phyloP scores from a whole-genome alignment of 1,140 invertebrate genomes.

The Zaprionus camerounensis region DNA sequence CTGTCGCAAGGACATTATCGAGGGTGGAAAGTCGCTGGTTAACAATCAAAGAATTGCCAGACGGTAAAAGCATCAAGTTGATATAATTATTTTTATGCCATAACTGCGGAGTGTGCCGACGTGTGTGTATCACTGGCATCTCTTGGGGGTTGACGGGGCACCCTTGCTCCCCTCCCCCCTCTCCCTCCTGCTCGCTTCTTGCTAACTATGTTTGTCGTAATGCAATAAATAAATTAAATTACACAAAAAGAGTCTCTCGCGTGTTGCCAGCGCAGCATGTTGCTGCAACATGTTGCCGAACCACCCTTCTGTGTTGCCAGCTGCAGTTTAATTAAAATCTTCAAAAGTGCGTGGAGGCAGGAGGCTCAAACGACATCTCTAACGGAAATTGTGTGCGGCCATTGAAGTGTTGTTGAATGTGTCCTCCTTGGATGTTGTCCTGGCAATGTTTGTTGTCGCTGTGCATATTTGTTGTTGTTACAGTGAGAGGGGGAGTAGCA shows the following conservation, averaged over 20 bases:
- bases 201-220: conserved; percentile 66
- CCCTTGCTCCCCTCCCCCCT: conserved; percentile 1
- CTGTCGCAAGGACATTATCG: conserved; percentile 61
- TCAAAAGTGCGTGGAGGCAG: conserved; percentile 15
- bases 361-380: conserved; percentile 39
- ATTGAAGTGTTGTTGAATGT: conserved; percentile 68
- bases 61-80: conserved; percentile 73
- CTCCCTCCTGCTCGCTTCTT: background rate
- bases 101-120: conserved; percentile 59
- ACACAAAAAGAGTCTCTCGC: conserved; percentile 43
- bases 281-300: conserved; percentile 67
- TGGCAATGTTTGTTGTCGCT: conserved; percentile 67
- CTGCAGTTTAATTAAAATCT: conserved; percentile 77
- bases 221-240: conserved; percentile 77
- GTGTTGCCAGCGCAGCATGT: conserved; percentile 37
- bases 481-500: conserved; percentile 2
- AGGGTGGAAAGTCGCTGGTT: conserved; percentile 65
- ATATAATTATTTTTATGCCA: conserved; percentile 83
- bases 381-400: conserved; percentile 76
- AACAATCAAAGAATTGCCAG: conserved; percentile 69
- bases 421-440: conserved; percentile 45
- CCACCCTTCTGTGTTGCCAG: conserved; percentile 31
- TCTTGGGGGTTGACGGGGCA: conserved; percentile 48
- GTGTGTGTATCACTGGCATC: conserved; percentile 37
- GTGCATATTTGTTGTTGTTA: conserved; percentile 49